These are phyloP conservation scores for Saxidomus purpurata DNA, from an alignment of 1,140 invertebrate species.

Conservation along the genomic window DNA sequence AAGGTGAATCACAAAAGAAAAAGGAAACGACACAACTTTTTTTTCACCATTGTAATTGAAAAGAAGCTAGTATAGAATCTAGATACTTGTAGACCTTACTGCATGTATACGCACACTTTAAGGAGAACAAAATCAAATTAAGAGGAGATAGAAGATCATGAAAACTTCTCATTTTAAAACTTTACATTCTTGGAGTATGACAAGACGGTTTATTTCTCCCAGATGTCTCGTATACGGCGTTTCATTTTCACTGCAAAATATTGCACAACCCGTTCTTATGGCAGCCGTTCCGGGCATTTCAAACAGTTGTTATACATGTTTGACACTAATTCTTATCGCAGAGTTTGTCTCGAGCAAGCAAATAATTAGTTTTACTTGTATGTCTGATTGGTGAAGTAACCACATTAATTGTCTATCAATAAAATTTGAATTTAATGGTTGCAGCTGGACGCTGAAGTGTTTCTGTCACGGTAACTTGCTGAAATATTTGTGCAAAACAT, in stretches of 20 bases:
- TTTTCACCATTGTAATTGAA: too few relatives aligned
- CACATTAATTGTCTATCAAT: constrained; percentile 42
- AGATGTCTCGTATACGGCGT: background rate
- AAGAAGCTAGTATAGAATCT: too few relatives aligned
- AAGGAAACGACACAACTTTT: too few relatives aligned
- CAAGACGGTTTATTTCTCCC: background rate
- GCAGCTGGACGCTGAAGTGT: constrained; percentile 20
- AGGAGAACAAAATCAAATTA: too few relatives aligned
- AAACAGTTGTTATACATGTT: background rate
- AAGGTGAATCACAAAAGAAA: too few relatives aligned
- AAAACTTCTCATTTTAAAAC: too few relatives aligned
- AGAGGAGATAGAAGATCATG: too few relatives aligned
- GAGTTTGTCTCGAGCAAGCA: background rate
- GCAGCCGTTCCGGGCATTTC: background rate
- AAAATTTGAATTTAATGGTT: constrained; percentile 62
- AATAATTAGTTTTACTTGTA: constrained; percentile 5
- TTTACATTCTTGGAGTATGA: background rate
- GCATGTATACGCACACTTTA: too few relatives aligned
- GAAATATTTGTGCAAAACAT: constrained; percentile 17
- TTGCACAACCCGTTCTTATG: background rate
- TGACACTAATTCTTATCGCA: constrained; percentile 51
- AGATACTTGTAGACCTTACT: too few relatives aligned
- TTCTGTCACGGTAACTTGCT: constrained; percentile 20
- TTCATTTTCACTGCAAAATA: background rate
- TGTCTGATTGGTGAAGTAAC: background rate